A percentile compares a stretch with the other conserved stretches of the same genome.
These are phyloP conservation scores for Hyles euphorbiae DNA, from an alignment of 1,140 invertebrate genomes.

Conservation along the genomic window DNA sequence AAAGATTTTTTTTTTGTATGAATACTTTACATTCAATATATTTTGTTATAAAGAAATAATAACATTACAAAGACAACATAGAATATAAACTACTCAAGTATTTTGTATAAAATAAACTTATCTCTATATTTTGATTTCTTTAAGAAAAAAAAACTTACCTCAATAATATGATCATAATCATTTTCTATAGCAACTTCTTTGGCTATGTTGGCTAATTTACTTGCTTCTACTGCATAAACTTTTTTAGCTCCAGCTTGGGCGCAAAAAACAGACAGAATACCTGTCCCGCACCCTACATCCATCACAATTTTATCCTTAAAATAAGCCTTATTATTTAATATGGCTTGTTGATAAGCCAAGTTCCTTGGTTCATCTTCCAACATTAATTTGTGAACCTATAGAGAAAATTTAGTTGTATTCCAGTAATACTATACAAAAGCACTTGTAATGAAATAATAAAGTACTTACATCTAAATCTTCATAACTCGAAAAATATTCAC, in stretches of 20 bases:
- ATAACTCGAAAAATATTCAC: constrained; percentile 74
- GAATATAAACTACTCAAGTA: no score
- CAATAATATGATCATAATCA: constrained; percentile 73
- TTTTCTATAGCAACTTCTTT: constrained; percentile 90
- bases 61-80: no score
- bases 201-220: constrained; percentile 91
- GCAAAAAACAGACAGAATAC: constrained; percentile 96
- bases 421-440: background rate
- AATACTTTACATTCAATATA: no score
- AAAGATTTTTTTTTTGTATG: no score
- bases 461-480: constrained; percentile 69
- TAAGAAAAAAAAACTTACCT: constrained; percentile 56
- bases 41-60: no score
- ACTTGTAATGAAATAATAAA: background rate
- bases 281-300: constrained; percentile 98
- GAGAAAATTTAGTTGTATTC: constrained; percentile 6
- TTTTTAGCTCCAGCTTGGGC: constrained; percentile 94
- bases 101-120: no score
- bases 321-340: constrained; percentile 81
- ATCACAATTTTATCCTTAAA: constrained; percentile 88
- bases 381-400: constrained; percentile 87
- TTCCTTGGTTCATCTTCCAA: constrained; percentile 88
- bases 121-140: background rate
- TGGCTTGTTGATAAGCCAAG: constrained; percentile 87
- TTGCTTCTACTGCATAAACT: constrained; percentile 96